Evolutionary conservation across 1,140 invertebrate species (phyloP), one percentile per base, ranked within the genome.

Genomic region (Trichonephila clavata): DNA sequence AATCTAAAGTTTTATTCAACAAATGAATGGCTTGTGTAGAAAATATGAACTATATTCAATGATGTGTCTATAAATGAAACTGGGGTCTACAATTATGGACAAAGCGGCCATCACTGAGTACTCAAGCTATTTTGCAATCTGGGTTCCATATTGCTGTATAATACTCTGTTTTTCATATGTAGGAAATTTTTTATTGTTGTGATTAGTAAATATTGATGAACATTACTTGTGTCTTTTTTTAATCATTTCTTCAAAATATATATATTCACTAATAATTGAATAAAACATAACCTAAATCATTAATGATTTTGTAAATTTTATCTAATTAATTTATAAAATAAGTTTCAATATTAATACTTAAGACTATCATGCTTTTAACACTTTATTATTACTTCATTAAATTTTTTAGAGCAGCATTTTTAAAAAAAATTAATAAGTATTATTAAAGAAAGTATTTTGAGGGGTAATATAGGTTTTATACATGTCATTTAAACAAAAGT

Each of bases 151-250:
- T 93, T 93, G 59, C 86, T 93, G 92, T 93, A 93, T 87, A 93
- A 92, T 77, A 87, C 68, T 90, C 88, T 93, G 92, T 87, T 93
- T 93, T 93, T 92, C 90, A 92, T 92, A 87, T 93, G 92, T 93
- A 93, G 92, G 60, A 86, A 92, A 86, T 80, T 93, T 92, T 93
- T 93, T 93, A 93, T 93, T 93, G 92, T 88, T 93, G 86, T 93
- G 83, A 93, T 93, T 93, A 93, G 92, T 93, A 93, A 93, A 93
- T 86, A 86, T 63, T 93, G 92, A 87, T 88, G 86, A 93, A 88
- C 71, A 93, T 86, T 71, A 86, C 16, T 84, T 39, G 68, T 77
- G 13, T 77, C 32, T 61, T 77, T 77, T 14, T 14, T 27, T 2
- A 32, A 18, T 77, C 32, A 77, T 39, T 77, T 77, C 24, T 77